Evolutionary conservation across 2,797 vertebrate genomes (phyloP).

Genomic region (Scolopax rusticola): DNA sequence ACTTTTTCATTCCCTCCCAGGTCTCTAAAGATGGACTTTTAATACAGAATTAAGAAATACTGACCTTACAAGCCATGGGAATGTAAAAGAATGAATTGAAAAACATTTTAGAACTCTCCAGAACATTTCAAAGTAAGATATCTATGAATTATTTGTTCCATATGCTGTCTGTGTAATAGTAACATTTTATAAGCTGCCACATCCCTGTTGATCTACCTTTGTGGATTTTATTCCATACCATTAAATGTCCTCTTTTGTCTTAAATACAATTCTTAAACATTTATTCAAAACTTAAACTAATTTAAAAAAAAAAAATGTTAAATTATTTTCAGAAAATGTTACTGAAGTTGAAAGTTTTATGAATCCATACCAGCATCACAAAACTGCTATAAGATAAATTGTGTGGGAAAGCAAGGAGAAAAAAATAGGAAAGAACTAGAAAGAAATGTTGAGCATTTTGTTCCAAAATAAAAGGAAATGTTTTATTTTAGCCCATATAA

Average conservation of each 20-base stretch:
- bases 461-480: not conserved
- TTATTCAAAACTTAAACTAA: not conserved
- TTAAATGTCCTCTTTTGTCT: not conserved
- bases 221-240: not conserved
- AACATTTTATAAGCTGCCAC: not conserved
- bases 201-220: not conserved
- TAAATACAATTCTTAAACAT: not conserved
- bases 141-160: not conserved
- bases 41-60: not conserved
- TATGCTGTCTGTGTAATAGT: not conserved
- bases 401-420: not conserved
- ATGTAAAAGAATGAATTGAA: not conserved
- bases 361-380: not conserved
- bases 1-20: not conserved
- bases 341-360: not conserved
- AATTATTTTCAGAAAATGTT: not conserved
- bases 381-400: not conserved
- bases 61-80: not conserved
- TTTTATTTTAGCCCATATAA: not conserved
- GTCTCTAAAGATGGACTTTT: not conserved
- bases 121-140: not conserved
- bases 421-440: not conserved
- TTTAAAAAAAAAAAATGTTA: not conserved
- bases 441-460: not conserved
- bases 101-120: not conserved